Evolutionary conservation across 1,140 invertebrate genomes (phyloP).

Genomic region (Leguminivora glycinivorella): DNA sequence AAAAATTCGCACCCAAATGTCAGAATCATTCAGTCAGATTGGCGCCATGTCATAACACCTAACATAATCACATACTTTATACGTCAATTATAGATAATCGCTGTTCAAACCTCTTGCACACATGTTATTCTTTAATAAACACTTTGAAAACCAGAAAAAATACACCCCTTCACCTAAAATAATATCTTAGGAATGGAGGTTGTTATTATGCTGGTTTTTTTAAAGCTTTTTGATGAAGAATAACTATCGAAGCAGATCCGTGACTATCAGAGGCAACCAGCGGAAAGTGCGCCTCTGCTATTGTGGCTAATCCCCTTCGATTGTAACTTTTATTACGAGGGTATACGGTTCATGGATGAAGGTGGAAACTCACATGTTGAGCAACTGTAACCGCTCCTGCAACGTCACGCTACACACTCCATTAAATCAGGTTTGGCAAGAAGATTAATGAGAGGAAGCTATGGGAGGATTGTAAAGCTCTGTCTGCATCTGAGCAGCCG

Average conservation of each 20-base stretch:
- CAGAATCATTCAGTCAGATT: slow-evolving; percentile 5
- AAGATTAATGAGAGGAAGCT: slow-evolving; percentile 45
- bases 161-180: background rate
- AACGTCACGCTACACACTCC: slow-evolving; percentile 47
- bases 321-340: background rate
- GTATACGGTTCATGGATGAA: background rate
- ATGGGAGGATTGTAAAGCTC: slow-evolving; percentile 12
- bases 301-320: slow-evolving; percentile 39
- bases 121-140: background rate
- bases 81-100: slow-evolving; percentile 17
- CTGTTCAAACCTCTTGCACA: slow-evolving; percentile 2
- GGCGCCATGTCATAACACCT: slow-evolving; percentile 25
- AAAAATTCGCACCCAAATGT: slow-evolving; percentile 10
- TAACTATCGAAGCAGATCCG: slow-evolving; percentile 34
- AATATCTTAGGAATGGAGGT: background rate
- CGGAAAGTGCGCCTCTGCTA: slow-evolving; percentile 42
- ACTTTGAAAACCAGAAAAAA: background rate
- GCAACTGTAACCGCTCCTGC: slow-evolving; percentile 55
- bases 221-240: background rate
- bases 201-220: background rate
- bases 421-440: slow-evolving; percentile 53
- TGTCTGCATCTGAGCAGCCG: background rate
- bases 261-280: slow-evolving; percentile 52
- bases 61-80: slow-evolving; percentile 10
- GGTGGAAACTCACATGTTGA: slow-evolving; percentile 35